Conservation (phyloP, 1,140 invertebrate species). For the Euglossa dilemma region DNA sequence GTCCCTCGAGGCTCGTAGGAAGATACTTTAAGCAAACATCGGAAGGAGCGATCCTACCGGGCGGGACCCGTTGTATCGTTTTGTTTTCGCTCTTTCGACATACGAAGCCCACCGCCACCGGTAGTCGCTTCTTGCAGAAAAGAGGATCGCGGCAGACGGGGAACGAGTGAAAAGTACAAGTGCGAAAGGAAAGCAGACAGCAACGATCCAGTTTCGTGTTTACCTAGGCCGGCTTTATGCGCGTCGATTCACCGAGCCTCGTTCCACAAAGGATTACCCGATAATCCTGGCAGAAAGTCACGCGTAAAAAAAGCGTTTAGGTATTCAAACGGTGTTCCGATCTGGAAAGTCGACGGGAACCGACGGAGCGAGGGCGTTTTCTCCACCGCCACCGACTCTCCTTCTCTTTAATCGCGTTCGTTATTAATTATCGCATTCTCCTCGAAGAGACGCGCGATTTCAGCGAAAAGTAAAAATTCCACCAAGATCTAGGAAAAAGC, state of each 20-base stretch:
- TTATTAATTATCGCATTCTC: too few species aligned
- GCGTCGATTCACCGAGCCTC: conserved; percentile 3
- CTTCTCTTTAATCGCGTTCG: too few species aligned
- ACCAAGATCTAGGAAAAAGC: too few species aligned
- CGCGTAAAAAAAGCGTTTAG: neutral
- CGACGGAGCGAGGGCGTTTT: too few species aligned
- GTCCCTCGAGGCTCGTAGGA: conserved; percentile 56
- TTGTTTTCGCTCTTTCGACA: conserved; percentile 45
- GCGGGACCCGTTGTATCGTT: conserved; percentile 45
- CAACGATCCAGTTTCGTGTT: conserved; percentile 32
- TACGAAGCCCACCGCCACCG: conserved; percentile 12
- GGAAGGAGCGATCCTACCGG: conserved; percentile 60
- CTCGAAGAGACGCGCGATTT: too few species aligned
- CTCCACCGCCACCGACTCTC: too few species aligned
- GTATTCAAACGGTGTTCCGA: neutral
- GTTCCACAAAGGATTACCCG: neutral
- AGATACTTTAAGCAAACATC: conserved; percentile 73
- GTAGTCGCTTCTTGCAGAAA: conserved; percentile 27
- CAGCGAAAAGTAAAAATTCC: neutral
- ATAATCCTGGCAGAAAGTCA: neutral
- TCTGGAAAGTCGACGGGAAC: neutral
- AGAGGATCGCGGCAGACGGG: neutral
- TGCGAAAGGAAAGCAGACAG: neutral
- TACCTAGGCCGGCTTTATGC: neutral
- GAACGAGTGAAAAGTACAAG: neutral